Evolutionary conservation across 23 tunicate species (phyloP).

Genomic region (Halocynthia roretzi): DNA sequence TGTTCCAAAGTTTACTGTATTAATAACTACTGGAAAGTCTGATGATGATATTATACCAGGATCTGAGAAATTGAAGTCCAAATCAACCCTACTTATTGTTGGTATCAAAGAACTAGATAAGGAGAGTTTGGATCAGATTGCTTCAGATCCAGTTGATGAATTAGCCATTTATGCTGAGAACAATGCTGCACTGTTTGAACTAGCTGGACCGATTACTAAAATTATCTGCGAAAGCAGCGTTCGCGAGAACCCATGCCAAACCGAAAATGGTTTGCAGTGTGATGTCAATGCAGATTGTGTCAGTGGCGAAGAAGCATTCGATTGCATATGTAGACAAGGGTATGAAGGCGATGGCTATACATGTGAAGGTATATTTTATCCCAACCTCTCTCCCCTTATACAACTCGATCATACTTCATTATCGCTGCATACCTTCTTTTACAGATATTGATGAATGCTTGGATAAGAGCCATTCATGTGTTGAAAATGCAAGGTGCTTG

Average conservation of each 20-base stretch:
- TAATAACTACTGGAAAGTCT: conserved; percentile 25
- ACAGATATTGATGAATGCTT: conserved; percentile 52
- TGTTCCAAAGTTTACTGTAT: conserved; percentile 19
- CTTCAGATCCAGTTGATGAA: conserved; percentile 23
- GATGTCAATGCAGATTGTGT: background rate
- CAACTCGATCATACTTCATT: background rate
- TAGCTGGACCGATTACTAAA: conserved; percentile 25
- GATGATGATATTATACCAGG: conserved; percentile 14
- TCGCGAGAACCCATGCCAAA: conserved; percentile 8
- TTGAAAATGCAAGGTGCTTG: conserved; percentile 29
- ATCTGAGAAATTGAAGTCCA: conserved; percentile 4
- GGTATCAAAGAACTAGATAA: conserved; percentile 22
- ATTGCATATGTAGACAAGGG: conserved; percentile 25
- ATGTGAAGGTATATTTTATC: conserved; percentile 12
- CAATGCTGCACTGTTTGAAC: conserved; percentile 6
- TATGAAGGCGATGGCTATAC: conserved; percentile 33
- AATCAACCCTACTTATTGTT: conserved; percentile 16
- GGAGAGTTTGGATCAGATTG: conserved; percentile 11
- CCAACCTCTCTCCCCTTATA: background rate
- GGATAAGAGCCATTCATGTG: conserved; percentile 32
- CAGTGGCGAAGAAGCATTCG: conserved; percentile 6
- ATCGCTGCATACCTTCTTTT: background rate
- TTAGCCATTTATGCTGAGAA: conserved; percentile 13
- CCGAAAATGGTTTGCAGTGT: conserved; percentile 7
- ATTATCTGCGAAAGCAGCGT: conserved; percentile 27